phyloP scores from a whole-genome alignment of 1,140 invertebrate species.

The Cotesia vestalis region DNA sequence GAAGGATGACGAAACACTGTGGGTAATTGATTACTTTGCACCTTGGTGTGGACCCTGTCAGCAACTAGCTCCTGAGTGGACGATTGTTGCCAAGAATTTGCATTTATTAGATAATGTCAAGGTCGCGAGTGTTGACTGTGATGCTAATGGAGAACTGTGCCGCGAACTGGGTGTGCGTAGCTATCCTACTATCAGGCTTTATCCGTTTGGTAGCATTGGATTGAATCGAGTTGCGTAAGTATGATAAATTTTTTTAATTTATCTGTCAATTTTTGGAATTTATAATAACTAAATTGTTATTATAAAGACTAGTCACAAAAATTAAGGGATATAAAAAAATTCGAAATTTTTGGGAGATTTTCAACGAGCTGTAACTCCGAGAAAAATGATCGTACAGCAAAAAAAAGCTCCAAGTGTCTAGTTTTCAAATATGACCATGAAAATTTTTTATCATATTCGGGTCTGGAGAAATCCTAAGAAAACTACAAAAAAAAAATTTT shows the following conservation, averaged over 20 bases:
- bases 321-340: too few species aligned
- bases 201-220: slow-evolving; percentile 68
- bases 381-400: too few species aligned
- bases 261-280: slow-evolving; percentile 23
- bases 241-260: too few species aligned
- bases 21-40: slow-evolving; percentile 76
- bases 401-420: too few species aligned
- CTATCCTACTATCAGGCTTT: slow-evolving; percentile 78
- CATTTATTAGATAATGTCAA: slow-evolving; percentile 65
- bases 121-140: slow-evolving; percentile 78
- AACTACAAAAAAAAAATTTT: too few species aligned
- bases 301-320: too few species aligned
- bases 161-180: slow-evolving; percentile 68
- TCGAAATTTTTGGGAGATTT: too few species aligned
- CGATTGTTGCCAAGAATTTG: slow-evolving; percentile 65
- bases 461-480: too few species aligned
- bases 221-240: slow-evolving; percentile 67
- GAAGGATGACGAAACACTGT: slow-evolving; percentile 66
- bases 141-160: slow-evolving; percentile 70
- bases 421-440: too few species aligned
- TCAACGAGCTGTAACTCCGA: too few species aligned
- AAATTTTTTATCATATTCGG: too few species aligned
- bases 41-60: slow-evolving; percentile 78
- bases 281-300: slow-evolving; percentile 23
- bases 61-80: slow-evolving; percentile 72